Conservation (phyloP, 2,888 invertebrate species). For the Eristalinus sepulchralis region DNA sequence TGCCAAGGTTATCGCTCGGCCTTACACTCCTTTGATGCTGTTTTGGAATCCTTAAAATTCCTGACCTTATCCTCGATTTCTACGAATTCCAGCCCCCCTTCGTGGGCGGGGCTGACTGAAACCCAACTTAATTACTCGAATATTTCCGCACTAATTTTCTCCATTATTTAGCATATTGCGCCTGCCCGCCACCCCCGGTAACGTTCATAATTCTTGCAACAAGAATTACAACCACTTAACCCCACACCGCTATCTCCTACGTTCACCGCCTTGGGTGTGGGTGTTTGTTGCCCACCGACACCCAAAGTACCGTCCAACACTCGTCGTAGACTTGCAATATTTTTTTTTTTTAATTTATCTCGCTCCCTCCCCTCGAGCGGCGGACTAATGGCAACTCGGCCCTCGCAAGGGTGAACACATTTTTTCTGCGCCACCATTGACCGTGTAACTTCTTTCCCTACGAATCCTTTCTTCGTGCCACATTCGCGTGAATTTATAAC, state of each 20-base stretch:
- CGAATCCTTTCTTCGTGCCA: slow-evolving; percentile 38
- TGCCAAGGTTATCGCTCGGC: not conserved
- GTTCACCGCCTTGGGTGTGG: not conserved
- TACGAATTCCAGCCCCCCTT: not conserved
- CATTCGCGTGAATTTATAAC: slow-evolving; percentile 56
- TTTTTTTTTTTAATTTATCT: slow-evolving; percentile 65
- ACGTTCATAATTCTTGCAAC: slow-evolving; percentile 58
- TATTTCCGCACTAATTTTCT: slow-evolving; percentile 54
- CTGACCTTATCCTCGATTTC: slow-evolving; percentile 3
- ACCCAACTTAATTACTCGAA: slow-evolving; percentile 46
- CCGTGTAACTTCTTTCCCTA: slow-evolving; percentile 54
- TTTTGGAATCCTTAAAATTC: slow-evolving; percentile 12
- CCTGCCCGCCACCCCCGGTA: slow-evolving; percentile 21
- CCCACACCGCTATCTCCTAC: not conserved
- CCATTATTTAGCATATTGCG: slow-evolving; percentile 31
- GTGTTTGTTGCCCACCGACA: slow-evolving; percentile 8
- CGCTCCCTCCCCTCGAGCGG: not conserved
- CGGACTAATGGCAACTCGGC: slow-evolving; percentile 54
- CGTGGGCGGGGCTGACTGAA: not conserved
- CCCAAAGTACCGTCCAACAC: slow-evolving; percentile 51
- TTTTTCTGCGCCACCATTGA: slow-evolving; percentile 29
- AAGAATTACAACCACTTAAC: slow-evolving; percentile 52
- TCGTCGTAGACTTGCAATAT: slow-evolving; percentile 61
- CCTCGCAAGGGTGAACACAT: slow-evolving; percentile 49
- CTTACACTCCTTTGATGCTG: not conserved